Conservation (phyloP, 2,113 vertebrate genomes). For the Bubalus kerabau region DNA sequence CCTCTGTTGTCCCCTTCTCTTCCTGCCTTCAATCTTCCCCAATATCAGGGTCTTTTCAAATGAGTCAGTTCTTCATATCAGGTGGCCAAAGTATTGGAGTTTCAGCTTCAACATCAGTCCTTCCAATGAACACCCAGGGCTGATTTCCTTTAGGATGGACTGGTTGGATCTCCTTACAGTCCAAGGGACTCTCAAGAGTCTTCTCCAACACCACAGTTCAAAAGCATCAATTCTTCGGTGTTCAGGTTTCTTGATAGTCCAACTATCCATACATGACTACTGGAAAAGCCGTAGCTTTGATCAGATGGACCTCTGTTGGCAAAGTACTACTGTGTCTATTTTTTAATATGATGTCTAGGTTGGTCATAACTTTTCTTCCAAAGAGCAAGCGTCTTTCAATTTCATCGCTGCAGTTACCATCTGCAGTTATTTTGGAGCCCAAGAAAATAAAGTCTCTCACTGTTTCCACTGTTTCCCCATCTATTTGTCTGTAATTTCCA, state of each 20-base stretch:
- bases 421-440: background rate
- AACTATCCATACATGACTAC: background rate
- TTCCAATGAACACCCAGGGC: background rate
- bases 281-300: background rate
- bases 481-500: background rate
- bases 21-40: background rate
- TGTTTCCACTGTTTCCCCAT: background rate
- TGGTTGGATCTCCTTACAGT: background rate
- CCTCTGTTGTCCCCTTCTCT: background rate
- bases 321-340: background rate
- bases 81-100: background rate
- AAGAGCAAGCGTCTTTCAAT: background rate
- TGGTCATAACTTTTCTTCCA: background rate
- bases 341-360: background rate
- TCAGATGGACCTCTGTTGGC: background rate
- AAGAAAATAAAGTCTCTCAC: background rate
- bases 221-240: background rate
- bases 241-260: background rate
- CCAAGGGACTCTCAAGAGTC: background rate
- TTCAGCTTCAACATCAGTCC: background rate
- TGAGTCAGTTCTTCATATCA: rapidly evolving
- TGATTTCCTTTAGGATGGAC: background rate
- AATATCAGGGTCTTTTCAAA: background rate
- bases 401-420: background rate
- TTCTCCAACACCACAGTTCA: background rate